Conservation (phyloP, 1,140 invertebrate species). For the Anagrus nilaparvatae region DNA sequence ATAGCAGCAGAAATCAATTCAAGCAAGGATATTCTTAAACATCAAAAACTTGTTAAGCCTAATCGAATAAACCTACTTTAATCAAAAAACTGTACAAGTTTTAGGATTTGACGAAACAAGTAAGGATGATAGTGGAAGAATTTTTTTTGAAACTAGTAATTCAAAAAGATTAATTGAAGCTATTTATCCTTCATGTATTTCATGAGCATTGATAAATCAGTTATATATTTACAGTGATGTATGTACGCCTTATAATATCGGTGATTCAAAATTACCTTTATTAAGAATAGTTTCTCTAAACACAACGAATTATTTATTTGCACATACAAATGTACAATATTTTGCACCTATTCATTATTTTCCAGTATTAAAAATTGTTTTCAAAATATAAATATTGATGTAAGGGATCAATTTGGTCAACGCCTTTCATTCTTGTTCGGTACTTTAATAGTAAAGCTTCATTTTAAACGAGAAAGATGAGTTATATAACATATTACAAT, state of each 20-base stretch:
- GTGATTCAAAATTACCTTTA: conserved; percentile 18
- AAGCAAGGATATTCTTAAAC: too few relatives aligned
- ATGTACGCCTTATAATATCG: conserved; percentile 16
- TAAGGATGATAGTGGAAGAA: background rate
- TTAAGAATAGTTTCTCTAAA: conserved; percentile 14
- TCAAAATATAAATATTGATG: conserved; percentile 15
- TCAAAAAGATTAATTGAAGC: background rate
- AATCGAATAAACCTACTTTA: too few relatives aligned
- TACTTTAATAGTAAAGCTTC: conserved; percentile 17
- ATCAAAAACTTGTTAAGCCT: too few relatives aligned
- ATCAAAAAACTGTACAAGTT: too few relatives aligned
- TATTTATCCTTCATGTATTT: conserved; percentile 8
- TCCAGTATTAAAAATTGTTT: conserved; percentile 11
- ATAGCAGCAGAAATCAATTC: too few relatives aligned
- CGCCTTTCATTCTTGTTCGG: conserved; percentile 18
- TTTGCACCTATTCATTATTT: conserved; percentile 15
- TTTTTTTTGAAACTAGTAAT: background rate
- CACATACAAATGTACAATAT: conserved; percentile 1
- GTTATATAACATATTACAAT: conserved; percentile 4
- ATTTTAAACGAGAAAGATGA: conserved; percentile 12
- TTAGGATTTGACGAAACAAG: background rate
- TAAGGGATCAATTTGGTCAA: conserved; percentile 14
- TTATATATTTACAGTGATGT: conserved; percentile 22
- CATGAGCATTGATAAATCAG: conserved; percentile 6
- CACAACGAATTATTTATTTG: conserved; percentile 9